Conservation (phyloP, 2,113 vertebrate species). For the Aplodontia rufa region DNA sequence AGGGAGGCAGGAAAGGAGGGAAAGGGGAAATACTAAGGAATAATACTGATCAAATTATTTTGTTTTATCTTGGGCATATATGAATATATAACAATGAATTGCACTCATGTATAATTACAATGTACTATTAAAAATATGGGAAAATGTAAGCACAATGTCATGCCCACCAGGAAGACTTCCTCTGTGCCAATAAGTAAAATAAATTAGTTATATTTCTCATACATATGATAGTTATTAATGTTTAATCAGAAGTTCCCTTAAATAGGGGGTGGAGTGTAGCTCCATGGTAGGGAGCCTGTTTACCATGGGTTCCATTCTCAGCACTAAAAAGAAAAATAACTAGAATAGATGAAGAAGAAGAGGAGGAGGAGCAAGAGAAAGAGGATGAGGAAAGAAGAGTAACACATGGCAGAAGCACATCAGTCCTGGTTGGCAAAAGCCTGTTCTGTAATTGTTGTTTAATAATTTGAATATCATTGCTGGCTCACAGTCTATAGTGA, state of each 20-base stretch:
- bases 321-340: neutral
- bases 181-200: slow-evolving; percentile 32
- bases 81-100: no score
- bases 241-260: slow-evolving; percentile 70
- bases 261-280: neutral
- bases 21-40: no score
- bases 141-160: neutral
- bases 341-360: no score
- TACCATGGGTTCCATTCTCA: neutral
- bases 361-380: no score
- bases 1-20: no score
- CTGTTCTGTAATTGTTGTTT: neutral
- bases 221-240: slow-evolving; percentile 62
- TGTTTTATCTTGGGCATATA: no score
- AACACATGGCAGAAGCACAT: neutral
- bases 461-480: neutral
- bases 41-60: no score
- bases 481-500: neutral
- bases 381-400: no score
- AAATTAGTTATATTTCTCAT: slow-evolving; percentile 44
- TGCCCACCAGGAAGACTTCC: slow-evolving; percentile 35
- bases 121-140: no score
- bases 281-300: neutral
- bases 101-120: no score
- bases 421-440: neutral